Conservation (phyloP, 2,797 vertebrate species). For the Cynopterus sphinx region DNA sequence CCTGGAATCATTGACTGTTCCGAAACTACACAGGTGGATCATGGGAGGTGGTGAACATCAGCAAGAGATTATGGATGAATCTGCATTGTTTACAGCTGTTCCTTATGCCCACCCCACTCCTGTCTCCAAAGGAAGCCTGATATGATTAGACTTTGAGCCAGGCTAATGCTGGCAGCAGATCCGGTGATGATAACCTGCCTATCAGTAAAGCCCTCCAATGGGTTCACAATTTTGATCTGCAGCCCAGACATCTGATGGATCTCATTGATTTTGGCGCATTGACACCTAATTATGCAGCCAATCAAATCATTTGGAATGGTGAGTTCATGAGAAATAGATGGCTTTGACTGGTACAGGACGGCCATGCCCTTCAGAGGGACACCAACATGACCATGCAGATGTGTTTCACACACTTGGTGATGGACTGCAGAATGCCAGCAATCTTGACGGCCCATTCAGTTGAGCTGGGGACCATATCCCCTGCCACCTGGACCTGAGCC, state of each 20-base stretch:
- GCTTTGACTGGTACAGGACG: too few relatives aligned
- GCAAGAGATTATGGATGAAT: slow-evolving; percentile 90
- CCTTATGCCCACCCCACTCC: slow-evolving; percentile 91
- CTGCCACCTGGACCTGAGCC: slow-evolving; percentile 98
- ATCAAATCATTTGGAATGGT: too few relatives aligned
- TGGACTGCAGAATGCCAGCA: slow-evolving; percentile 96
- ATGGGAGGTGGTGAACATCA: slow-evolving; percentile 92
- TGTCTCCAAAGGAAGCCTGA: slow-evolving; percentile 97
- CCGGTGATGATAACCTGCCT: too few relatives aligned
- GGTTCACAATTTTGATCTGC: background rate
- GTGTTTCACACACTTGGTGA: slow-evolving; percentile 99
- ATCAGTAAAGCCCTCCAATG: background rate
- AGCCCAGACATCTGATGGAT: background rate
- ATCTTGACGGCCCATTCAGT: slow-evolving; percentile 98
- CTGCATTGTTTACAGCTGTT: slow-evolving; percentile 94
- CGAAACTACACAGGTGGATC: slow-evolving; percentile 92
- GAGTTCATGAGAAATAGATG: too few relatives aligned
- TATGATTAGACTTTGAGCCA: too few relatives aligned
- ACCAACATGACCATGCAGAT: slow-evolving; percentile 99
- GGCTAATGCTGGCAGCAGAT: too few relatives aligned
- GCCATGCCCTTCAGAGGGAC: too few relatives aligned
- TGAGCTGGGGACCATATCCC: slow-evolving; percentile 98
- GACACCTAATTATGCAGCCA: background rate
- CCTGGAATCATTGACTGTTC: slow-evolving; percentile 91
- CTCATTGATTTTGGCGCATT: background rate